Evolutionary conservation across 2,888 invertebrate species (phyloP).

Genomic region (Proisotoma minuta): DNA sequence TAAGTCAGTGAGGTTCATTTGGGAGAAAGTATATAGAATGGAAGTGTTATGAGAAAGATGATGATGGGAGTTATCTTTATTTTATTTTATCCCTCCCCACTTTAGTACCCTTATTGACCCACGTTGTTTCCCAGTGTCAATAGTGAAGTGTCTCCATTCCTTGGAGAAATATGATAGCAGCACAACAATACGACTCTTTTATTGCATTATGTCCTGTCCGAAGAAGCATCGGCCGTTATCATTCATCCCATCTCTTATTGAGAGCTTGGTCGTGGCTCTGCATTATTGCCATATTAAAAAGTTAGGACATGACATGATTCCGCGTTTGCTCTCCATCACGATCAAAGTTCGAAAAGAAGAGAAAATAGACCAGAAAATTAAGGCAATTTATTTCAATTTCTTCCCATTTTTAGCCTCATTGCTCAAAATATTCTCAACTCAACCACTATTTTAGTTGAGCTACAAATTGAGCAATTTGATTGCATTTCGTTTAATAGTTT

Average conservation of each 20-base stretch:
- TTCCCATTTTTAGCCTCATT: not conserved
- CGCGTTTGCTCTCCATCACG: too few species aligned
- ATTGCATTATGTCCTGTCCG: not conserved
- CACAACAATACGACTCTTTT: not conserved
- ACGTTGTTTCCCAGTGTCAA: not conserved
- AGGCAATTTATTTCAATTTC: not conserved
- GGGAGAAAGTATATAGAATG: not conserved
- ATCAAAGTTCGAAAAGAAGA: not conserved
- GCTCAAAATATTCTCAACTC: not conserved
- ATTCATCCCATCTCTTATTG: not conserved
- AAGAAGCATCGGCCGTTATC: not conserved
- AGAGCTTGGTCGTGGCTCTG: not conserved
- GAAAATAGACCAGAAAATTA: not conserved
- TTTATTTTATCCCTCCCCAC: not conserved
- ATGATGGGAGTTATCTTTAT: not conserved
- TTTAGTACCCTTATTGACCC: not conserved
- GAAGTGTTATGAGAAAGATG: not conserved
- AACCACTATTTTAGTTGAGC: too few species aligned
- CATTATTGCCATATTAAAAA: too few species aligned
- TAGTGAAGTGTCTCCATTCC: not conserved
- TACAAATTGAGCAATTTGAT: too few species aligned
- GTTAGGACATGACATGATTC: too few species aligned
- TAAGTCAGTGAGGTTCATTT: not conserved
- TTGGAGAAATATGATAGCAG: not conserved
- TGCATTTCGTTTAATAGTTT: too few species aligned